Evolutionary conservation across 1,140 invertebrate genomes (phyloP).

Genomic region (Pachypsylla venusta): DNA sequence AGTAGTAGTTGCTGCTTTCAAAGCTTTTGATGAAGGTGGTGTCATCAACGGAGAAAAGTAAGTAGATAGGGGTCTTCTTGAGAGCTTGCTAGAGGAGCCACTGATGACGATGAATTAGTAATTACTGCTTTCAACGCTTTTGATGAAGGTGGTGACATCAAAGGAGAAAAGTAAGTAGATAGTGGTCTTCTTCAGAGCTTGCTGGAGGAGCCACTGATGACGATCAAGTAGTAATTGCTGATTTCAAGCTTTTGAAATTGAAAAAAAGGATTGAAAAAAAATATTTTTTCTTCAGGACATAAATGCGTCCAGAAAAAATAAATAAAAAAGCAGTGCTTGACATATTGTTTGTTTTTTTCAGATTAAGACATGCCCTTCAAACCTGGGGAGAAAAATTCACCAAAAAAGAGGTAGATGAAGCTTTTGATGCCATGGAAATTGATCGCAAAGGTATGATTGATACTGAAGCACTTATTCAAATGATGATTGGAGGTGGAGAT

Average conservation of each 20-base stretch:
- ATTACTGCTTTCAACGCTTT: constrained; percentile 91
- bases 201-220: constrained; percentile 66
- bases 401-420: constrained; percentile 81
- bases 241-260: too few relatives aligned
- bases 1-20: constrained; percentile 86
- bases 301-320: too few relatives aligned
- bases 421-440: constrained; percentile 88
- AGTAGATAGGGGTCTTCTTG: too few relatives aligned
- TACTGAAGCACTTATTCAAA: constrained; percentile 51
- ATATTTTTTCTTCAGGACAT: too few relatives aligned
- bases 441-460: constrained; percentile 87
- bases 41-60: constrained; percentile 72
- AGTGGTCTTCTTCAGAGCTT: too few relatives aligned
- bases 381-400: constrained; percentile 96
- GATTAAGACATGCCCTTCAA: constrained; percentile 83
- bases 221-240: constrained; percentile 84
- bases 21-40: constrained; percentile 82
- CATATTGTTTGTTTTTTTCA: constrained; percentile 30
- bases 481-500: constrained; percentile 24
- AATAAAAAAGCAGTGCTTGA: too few relatives aligned
- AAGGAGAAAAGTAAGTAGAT: constrained; percentile 55
- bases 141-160: constrained; percentile 77
- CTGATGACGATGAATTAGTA: constrained; percentile 88
- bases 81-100: constrained; percentile 49
- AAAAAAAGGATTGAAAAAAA: too few relatives aligned